phyloP scores from a whole-genome alignment of 2,888 invertebrate genomes.

The Mythimna loreyi region DNA sequence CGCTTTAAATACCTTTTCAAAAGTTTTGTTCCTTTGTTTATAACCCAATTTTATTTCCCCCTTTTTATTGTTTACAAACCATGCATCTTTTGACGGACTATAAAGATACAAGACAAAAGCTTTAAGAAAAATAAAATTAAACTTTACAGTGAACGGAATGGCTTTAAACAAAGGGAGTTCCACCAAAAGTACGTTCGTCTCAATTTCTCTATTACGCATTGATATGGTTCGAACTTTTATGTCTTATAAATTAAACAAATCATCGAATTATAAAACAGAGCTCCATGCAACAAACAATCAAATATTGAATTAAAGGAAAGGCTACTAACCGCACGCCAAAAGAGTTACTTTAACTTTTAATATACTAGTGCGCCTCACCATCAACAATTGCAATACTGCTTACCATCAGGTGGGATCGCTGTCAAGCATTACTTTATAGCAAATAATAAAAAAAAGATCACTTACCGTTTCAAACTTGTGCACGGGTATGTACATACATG shows the following conservation, averaged over 20 bases:
- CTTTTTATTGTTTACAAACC: conserved; percentile 41
- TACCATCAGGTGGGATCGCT: too few species aligned
- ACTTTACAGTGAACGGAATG: conserved; percentile 26
- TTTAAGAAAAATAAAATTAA: conserved; percentile 44
- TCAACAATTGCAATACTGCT: too few species aligned
- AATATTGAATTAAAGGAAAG: conserved; percentile 12
- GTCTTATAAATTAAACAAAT: conserved; percentile 14
- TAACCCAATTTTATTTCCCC: conserved; percentile 33
- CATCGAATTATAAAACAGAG: conserved; percentile 17
- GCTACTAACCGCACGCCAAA: conserved; percentile 19
- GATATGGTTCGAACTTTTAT: conserved; percentile 21
- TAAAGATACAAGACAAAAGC: conserved; percentile 58
- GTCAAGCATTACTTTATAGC: too few species aligned
- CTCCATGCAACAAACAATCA: neutral
- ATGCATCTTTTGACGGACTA: conserved; percentile 58
- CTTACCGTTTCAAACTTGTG: conserved; percentile 21
- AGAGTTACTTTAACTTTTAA: conserved; percentile 27
- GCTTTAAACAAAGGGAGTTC: conserved; percentile 49
- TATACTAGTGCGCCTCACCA: too few species aligned
- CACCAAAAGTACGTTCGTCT: conserved; percentile 39
- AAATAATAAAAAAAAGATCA: too few species aligned
- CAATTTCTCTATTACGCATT: conserved; percentile 34
- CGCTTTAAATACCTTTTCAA: neutral
- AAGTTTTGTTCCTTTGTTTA: conserved; percentile 26
- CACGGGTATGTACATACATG: conserved; percentile 15